Percentiles rank a stretch among this genome's conserved stretches.
These are phyloP conservation scores for Jacana jacana DNA, from an alignment of 2,113 vertebrate genomes.

Conservation along the genomic window DNA sequence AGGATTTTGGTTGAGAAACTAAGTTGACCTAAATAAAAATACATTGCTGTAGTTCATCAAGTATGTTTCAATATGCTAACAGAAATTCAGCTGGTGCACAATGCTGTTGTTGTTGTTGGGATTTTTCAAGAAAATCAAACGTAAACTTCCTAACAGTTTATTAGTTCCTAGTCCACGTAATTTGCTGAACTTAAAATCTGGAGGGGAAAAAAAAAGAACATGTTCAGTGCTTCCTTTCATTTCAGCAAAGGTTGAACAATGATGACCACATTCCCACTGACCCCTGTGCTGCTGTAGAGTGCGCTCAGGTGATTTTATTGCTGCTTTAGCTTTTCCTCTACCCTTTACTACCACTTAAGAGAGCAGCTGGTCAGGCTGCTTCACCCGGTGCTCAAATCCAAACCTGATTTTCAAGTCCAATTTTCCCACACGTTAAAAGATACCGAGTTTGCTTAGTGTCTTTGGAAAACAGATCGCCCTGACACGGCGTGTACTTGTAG, in stretches of 20 bases:
- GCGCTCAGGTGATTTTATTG: background rate
- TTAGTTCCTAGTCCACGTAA: background rate
- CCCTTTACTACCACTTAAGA: background rate
- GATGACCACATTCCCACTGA: accelerated
- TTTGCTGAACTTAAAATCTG: background rate
- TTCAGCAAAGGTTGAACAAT: background rate
- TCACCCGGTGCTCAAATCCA: background rate
- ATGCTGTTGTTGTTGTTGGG: background rate
- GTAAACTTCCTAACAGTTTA: background rate
- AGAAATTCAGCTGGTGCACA: background rate
- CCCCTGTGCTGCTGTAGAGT: accelerated
- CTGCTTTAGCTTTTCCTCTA: background rate
- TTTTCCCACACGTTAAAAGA: background rate
- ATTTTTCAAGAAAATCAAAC: background rate
- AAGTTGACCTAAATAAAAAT: background rate
- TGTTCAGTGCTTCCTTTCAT: background rate
- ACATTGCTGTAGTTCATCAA: background rate
- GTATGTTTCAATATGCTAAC: background rate
- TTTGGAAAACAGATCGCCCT: background rate
- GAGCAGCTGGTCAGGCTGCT: background rate
- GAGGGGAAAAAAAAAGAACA: background rate
- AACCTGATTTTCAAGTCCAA: background rate
- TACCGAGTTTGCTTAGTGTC: background rate
- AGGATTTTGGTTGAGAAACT: background rate
- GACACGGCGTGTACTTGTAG: background rate